Evolutionary conservation across 2,888 invertebrate genomes (phyloP).

Genomic region (Lissocephala sabroskyi): DNA sequence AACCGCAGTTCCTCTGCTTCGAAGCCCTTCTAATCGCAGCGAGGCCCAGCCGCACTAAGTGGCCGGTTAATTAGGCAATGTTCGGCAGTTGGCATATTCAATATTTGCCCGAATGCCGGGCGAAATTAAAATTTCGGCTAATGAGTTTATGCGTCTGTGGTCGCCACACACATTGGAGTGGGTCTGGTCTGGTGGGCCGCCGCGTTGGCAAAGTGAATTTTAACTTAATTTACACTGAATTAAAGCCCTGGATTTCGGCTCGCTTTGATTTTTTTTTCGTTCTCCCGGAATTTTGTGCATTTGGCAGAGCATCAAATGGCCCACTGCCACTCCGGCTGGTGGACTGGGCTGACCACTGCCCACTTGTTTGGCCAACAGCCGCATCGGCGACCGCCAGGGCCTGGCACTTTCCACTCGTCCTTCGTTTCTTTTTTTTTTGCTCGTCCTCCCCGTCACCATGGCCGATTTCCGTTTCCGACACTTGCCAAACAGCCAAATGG

Average conservation of each 20-base stretch:
- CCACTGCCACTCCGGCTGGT: too few species aligned
- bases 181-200: not conserved
- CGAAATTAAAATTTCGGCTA: constrained; percentile 33
- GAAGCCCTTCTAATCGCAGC: too few species aligned
- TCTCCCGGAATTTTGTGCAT: not conserved
- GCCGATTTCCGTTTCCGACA: constrained; percentile 1
- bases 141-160: constrained; percentile 41
- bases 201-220: constrained; percentile 12
- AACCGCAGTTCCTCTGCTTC: too few species aligned
- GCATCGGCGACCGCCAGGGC: too few species aligned
- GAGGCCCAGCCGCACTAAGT: too few species aligned
- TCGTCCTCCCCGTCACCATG: not conserved
- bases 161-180: not conserved
- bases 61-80: not conserved
- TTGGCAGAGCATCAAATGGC: not conserved
- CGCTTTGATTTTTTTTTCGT: not conserved
- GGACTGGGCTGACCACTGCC: not conserved
- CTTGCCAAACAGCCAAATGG: not conserved
- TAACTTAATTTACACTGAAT: constrained; percentile 9
- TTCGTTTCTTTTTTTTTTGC: not conserved
- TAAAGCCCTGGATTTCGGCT: not conserved
- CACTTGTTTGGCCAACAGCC: not conserved
- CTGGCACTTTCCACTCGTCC: not conserved
- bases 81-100: constrained; percentile 35
- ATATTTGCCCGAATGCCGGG: constrained; percentile 31